Evolutionary conservation across 30 jellyfish, hydroid and myxozoan species (phyloP).

Genomic region (Rhopilema esculentum): DNA sequence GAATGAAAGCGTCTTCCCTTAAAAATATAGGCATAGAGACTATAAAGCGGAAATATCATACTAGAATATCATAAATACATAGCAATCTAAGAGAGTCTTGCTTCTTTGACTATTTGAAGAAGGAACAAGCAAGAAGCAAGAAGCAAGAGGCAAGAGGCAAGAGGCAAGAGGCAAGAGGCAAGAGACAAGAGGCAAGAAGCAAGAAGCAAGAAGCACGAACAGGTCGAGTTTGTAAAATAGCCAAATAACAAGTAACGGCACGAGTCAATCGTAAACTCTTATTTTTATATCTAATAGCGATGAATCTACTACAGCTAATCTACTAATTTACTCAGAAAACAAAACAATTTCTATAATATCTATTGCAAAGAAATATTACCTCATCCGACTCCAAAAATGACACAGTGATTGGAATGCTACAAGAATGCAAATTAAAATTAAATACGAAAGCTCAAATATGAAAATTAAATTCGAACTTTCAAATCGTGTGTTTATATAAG

Average conservation of each 20-base stretch:
- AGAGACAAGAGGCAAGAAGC: not conserved
- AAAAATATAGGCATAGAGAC: not conserved
- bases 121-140: not conserved
- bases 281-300: too few species aligned
- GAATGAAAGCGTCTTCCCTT: conserved; percentile 10
- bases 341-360: not conserved
- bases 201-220: too few species aligned
- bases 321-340: not conserved
- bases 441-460: too few species aligned
- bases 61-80: not conserved
- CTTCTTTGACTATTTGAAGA: too few species aligned
- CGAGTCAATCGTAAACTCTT: too few species aligned
- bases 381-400: conserved; percentile 63
- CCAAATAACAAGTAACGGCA: too few species aligned
- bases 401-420: conserved; percentile 34
- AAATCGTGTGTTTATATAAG: too few species aligned
- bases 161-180: not conserved
- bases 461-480: too few species aligned
- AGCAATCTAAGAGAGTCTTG: not conserved
- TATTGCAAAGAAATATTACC: conserved; percentile 23
- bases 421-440: not conserved
- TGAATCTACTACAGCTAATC: not conserved
- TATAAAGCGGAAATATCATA: too few species aligned
- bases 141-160: not conserved
- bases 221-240: too few species aligned